Conservation (phyloP, 2,113 vertebrate genomes). For the Urocolius indicus region DNA sequence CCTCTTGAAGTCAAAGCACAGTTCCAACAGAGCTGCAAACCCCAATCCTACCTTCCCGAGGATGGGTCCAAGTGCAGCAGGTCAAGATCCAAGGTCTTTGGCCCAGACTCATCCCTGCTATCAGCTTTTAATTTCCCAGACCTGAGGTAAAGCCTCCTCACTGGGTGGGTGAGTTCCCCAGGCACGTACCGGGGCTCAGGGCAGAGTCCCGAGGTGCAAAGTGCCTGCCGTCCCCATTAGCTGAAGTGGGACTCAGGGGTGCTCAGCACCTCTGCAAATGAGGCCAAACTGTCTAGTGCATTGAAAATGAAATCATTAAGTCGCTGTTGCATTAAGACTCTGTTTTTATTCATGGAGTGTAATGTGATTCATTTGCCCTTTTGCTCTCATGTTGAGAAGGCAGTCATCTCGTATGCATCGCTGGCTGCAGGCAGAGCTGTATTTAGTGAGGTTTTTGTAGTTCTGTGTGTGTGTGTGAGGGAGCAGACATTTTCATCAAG, state of each 20-base stretch:
- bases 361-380: slow-evolving; percentile 70
- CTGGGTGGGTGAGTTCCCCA: neutral
- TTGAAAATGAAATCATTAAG: slow-evolving; percentile 41
- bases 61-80: neutral
- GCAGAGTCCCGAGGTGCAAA: neutral
- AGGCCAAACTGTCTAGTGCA: neutral
- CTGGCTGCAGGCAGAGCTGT: slow-evolving; percentile 41
- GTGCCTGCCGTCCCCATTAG: neutral
- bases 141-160: neutral
- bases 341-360: slow-evolving; percentile 64
- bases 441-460: neutral
- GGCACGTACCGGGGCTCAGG: fast-evolving
- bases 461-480: neutral
- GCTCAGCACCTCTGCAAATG: slow-evolving; percentile 7
- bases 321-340: slow-evolving; percentile 22
- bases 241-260: neutral
- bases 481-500: slow-evolving; percentile 18
- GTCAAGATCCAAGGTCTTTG: fast-evolving
- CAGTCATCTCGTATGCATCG: slow-evolving; percentile 47
- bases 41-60: neutral
- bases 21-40: neutral
- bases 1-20: neutral
- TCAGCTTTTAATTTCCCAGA: neutral
- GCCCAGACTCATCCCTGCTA: neutral
- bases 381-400: slow-evolving; percentile 56